Conservation (phyloP, 2,113 vertebrate species). For the Leuciscus idus region DNA sequence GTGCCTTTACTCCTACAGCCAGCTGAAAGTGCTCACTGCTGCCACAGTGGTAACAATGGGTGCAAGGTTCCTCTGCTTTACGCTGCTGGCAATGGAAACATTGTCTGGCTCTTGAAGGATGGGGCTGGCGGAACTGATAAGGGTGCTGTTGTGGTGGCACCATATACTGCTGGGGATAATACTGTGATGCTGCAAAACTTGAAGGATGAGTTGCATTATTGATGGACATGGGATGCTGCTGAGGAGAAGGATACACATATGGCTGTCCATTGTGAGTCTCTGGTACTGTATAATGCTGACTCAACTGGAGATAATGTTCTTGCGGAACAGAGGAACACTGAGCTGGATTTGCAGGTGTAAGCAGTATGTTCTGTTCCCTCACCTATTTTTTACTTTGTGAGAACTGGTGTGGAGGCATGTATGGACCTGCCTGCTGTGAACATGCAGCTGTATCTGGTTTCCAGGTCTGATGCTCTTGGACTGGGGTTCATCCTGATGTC, state of each 20-base stretch:
- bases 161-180: background rate
- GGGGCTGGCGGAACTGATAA: background rate
- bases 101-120: background rate
- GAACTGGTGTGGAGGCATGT: background rate
- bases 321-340: background rate
- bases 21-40: constrained; percentile 52
- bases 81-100: constrained; percentile 50
- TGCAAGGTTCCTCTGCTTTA: background rate
- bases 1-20: background rate
- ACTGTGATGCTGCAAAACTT: background rate
- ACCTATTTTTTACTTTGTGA: background rate
- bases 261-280: background rate
- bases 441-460: background rate
- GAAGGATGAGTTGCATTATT: background rate
- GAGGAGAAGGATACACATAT: background rate
- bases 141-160: background rate
- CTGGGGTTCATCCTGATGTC: background rate
- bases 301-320: background rate
- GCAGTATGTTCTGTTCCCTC: background rate
- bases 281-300: background rate
- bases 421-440: background rate
- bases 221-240: background rate
- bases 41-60: constrained; percentile 40
- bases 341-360: background rate
- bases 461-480: background rate